A percentile compares a stretch with the other conserved stretches of the same genome.
Conservation (phyloP, 30 jellyfish, hydroid and myxozoan species). For the Phacellophora camtschatica region DNA sequence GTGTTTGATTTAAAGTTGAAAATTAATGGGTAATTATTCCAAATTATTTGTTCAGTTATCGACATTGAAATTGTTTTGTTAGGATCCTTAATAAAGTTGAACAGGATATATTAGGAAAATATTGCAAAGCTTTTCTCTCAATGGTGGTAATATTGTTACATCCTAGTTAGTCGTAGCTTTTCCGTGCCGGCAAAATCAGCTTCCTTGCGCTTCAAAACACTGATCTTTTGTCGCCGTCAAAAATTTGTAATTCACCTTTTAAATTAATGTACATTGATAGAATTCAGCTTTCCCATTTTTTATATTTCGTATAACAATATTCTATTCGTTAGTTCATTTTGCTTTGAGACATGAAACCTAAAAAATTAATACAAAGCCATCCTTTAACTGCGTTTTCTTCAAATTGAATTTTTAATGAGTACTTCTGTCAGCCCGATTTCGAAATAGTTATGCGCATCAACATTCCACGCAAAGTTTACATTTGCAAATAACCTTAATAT, state of each 20-base stretch:
- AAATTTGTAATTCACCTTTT: neutral
- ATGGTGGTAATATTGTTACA: neutral
- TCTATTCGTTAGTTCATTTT: neutral
- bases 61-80: neutral
- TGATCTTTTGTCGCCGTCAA: neutral
- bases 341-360: no score
- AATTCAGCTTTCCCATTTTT: neutral
- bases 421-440: no score
- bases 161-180: conserved; percentile 5
- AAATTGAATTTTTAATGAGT: no score
- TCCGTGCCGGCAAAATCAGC: conserved; percentile 12
- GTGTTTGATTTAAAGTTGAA: no score
- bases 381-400: no score
- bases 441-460: no score
- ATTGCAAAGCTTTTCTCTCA: neutral
- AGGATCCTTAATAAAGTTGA: neutral
- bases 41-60: no score
- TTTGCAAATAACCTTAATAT: no score
- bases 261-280: no score
- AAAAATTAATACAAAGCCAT: no score
- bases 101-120: conserved; percentile 27
- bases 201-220: conserved; percentile 13
- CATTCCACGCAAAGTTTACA: no score
- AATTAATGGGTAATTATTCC: neutral
- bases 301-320: neutral